phyloP scores from a whole-genome alignment of 2,113 vertebrate genomes.

The Hemicordylus capensis region DNA sequence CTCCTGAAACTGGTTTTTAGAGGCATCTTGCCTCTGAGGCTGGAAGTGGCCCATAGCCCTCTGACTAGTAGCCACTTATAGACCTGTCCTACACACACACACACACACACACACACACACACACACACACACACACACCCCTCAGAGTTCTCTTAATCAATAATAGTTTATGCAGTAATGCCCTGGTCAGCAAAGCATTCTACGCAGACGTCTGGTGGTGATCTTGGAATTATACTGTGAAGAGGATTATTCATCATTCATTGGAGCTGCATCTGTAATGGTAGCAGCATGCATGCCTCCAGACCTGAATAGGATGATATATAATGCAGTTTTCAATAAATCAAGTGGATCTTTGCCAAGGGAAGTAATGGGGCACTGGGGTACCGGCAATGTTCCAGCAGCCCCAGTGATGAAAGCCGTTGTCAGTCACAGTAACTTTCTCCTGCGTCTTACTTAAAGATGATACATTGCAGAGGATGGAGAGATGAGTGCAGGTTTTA shows the following conservation, averaged over 20 bases:
- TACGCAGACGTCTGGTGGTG: constrained; percentile 7
- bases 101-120: too few species aligned
- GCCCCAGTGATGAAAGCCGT: constrained; percentile 35
- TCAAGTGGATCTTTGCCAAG: constrained; percentile 32
- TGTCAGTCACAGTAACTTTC: constrained; percentile 13
- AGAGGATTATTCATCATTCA: constrained; percentile 8
- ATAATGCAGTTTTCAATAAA: constrained; percentile 39
- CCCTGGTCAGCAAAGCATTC: neutral
- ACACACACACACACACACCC: accelerated
- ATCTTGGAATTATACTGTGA: constrained; percentile 9
- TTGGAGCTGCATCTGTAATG: neutral
- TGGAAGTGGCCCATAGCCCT: too few species aligned
- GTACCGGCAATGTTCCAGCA: neutral
- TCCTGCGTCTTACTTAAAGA: constrained; percentile 21
- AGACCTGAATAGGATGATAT: constrained; percentile 1
- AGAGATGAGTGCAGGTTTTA: neutral
- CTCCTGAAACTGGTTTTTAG: too few species aligned
- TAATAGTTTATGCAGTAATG: neutral
- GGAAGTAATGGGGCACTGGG: constrained; percentile 6
- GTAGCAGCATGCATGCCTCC: constrained; percentile 14
- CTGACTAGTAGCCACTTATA: too few species aligned
- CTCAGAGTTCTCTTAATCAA: neutral
- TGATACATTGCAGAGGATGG: neutral
- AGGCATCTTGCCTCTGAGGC: too few species aligned
- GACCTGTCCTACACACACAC: too few species aligned